Conservation (phyloP, 1,140 invertebrate species). For the Archivesica marissinica region DNA sequence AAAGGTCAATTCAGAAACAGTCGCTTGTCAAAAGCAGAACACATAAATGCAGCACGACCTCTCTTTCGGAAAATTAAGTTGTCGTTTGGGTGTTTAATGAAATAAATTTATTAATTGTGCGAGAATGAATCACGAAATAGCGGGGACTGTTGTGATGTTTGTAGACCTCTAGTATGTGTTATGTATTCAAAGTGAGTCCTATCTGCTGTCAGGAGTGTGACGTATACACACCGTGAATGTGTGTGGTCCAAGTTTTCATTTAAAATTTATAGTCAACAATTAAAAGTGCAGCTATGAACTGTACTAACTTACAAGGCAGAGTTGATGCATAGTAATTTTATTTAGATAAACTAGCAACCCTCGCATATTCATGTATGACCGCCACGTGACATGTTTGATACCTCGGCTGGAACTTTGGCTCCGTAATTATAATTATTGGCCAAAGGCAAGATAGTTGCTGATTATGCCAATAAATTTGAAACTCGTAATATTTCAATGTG, state of each 20-base stretch:
- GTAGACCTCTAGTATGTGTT: not conserved
- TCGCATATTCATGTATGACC: no score
- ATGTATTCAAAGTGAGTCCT: not conserved
- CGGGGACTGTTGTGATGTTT: constrained; percentile 1
- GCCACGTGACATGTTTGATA: no score
- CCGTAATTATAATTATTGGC: no score
- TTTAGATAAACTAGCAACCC: no score
- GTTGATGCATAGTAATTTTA: no score
- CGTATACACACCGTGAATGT: not conserved
- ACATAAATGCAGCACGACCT: constrained; percentile 27
- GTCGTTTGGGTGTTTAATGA: constrained; percentile 44
- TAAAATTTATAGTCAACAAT: no score
- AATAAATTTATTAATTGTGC: constrained; percentile 7
- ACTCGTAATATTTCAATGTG: no score
- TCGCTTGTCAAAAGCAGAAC: constrained; percentile 36
- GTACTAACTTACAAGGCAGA: no score
- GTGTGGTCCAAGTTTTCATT: constrained; percentile 20
- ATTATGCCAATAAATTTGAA: no score
- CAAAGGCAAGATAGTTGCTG: no score
- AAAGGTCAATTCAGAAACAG: not conserved
- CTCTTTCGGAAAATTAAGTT: constrained; percentile 53
- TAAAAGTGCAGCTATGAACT: no score
- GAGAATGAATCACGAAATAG: not conserved
- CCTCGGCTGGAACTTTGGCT: no score
- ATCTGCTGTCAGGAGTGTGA: not conserved